These are phyloP conservation scores for Eidolon helvum DNA, from an alignment of 2,113 vertebrate species.

Conservation along the genomic window DNA sequence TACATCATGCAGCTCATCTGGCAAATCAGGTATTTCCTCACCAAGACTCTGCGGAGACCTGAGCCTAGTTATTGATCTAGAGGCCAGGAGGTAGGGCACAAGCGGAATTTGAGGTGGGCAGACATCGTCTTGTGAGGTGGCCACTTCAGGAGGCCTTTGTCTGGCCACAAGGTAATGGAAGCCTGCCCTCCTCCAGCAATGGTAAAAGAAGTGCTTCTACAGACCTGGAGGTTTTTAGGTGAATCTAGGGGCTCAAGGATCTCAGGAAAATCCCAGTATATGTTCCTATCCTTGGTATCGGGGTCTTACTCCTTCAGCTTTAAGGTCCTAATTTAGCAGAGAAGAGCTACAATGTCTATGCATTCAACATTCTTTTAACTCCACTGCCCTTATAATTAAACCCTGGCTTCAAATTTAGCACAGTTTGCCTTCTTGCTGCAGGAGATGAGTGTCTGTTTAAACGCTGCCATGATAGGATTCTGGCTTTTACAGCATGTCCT, in stretches of 20 bases:
- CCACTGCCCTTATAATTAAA: background rate
- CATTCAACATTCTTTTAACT: background rate
- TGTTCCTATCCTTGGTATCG: background rate
- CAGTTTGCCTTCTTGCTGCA: background rate
- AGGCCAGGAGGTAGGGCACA: background rate
- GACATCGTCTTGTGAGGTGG: background rate
- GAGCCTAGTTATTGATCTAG: background rate
- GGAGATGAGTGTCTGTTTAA: background rate
- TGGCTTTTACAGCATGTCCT: background rate
- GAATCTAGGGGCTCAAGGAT: background rate
- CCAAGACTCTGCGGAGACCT: background rate
- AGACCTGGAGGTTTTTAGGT: background rate
- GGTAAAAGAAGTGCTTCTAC: background rate
- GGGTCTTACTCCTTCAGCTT: background rate
- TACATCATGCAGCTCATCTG: background rate
- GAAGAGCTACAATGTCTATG: background rate
- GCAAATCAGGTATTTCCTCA: background rate
- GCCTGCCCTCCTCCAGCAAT: background rate
- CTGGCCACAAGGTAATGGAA: no score
- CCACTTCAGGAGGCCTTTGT: background rate
- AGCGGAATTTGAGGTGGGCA: background rate
- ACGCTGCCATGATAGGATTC: background rate
- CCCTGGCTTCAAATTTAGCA: background rate
- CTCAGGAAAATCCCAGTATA: background rate
- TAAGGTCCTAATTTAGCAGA: background rate